Percentiles rank a stretch among this genome's conserved stretches.
phyloP scores from a whole-genome alignment of 2,797 vertebrate species.

The Sebastes nivosus region DNA sequence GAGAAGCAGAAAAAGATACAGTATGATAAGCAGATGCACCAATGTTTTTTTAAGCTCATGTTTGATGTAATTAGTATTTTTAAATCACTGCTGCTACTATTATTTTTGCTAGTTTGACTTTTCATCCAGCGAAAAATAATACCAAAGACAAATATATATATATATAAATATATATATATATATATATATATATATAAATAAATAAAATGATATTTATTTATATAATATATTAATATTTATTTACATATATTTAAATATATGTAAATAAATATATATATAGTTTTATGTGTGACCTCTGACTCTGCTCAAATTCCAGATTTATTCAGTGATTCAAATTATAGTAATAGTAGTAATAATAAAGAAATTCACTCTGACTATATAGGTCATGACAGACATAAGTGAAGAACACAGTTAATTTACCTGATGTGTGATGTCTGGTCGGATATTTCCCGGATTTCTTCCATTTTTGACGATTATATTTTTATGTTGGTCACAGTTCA shows the following conservation, averaged over 20 bases:
- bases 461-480: conserved; percentile 90
- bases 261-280: too few relatives aligned
- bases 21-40: background rate
- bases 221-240: too few relatives aligned
- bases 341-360: background rate
- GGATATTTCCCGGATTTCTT: conserved; percentile 88
- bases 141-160: background rate
- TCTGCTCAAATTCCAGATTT: background rate
- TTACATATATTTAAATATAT: too few relatives aligned
- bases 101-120: background rate
- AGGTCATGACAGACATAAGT: background rate
- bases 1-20: background rate
- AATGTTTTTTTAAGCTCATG: background rate
- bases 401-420: conserved; percentile 63
- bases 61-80: background rate
- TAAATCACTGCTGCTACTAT: background rate
- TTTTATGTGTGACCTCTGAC: background rate
- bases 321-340: background rate
- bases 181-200: too few relatives aligned
- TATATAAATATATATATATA: too few relatives aligned
- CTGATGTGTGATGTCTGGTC: conserved; percentile 96
- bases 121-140: background rate
- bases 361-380: accelerated
- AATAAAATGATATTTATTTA: too few relatives aligned
- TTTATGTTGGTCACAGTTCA: conserved; percentile 97